Conservation (phyloP, 2,888 invertebrate genomes). For the Ectemnius cavifrons region DNA sequence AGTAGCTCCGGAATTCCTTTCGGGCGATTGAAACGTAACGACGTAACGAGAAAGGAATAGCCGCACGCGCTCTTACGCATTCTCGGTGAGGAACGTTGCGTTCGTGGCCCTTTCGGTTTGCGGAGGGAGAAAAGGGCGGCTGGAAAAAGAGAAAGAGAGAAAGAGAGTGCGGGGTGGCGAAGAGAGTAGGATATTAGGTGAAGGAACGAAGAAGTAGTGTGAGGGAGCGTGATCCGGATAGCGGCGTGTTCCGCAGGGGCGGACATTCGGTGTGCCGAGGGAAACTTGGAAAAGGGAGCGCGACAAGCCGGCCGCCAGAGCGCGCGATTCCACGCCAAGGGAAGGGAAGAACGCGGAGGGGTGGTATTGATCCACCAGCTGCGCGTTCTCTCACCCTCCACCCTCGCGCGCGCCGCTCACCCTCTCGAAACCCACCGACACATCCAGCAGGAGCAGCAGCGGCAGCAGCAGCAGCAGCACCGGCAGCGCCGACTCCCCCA, state of each 20-base stretch:
- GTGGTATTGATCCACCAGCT: slow-evolving; percentile 76
- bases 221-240: slow-evolving; percentile 45
- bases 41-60: slow-evolving; percentile 8
- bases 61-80: neutral
- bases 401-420: slow-evolving; percentile 23
- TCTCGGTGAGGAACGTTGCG: slow-evolving; percentile 1
- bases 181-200: neutral
- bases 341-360: slow-evolving; percentile 63
- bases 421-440: slow-evolving; percentile 35
- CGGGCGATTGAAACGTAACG: slow-evolving; percentile 7
- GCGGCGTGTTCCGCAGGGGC: slow-evolving; percentile 46
- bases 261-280: slow-evolving; percentile 22
- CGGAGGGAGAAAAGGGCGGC: neutral
- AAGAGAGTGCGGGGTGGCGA: neutral
- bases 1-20: neutral
- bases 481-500: slow-evolving; percentile 41
- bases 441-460: neutral
- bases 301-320: slow-evolving; percentile 49
- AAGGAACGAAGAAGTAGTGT: slow-evolving; percentile 24
- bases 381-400: slow-evolving; percentile 70
- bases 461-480: too few species aligned
- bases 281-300: slow-evolving; percentile 50
- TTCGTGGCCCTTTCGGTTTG: neutral
- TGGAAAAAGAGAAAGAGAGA: neutral
- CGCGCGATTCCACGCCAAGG: too few species aligned